Evolutionary conservation across 2,113 vertebrate genomes (phyloP).

Genomic region (Fregetta grallaria): DNA sequence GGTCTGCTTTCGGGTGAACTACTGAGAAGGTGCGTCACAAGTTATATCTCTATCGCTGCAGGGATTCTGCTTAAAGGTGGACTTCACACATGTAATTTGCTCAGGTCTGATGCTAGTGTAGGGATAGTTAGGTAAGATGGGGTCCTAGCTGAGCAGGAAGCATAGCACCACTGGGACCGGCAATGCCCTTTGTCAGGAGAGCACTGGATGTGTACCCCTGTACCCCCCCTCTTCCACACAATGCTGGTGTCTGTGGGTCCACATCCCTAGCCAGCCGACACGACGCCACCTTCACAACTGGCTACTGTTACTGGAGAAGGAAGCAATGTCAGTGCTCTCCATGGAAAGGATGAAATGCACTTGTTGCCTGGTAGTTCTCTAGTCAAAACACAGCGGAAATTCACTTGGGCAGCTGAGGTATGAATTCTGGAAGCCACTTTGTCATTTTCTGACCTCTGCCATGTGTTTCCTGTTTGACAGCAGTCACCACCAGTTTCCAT

Average conservation of each 20-base stretch:
- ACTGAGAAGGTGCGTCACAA: not conserved
- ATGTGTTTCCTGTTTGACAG: not conserved
- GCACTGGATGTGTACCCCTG: accelerated
- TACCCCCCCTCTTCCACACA: not conserved
- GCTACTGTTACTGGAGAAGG: not conserved
- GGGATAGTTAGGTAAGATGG: not conserved
- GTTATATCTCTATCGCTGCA: not conserved
- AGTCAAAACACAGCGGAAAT: not conserved
- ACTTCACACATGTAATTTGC: not conserved
- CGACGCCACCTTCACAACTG: not conserved
- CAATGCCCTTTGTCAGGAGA: not conserved
- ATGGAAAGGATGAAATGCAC: not conserved
- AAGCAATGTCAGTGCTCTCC: not conserved
- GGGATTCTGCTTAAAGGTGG: not conserved
- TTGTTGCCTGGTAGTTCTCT: not conserved
- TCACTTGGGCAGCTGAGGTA: not conserved
- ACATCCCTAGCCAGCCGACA: not conserved
- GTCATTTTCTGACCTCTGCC: not conserved
- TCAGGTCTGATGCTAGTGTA: not conserved
- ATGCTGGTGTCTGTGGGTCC: accelerated
- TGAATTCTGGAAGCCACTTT: not conserved
- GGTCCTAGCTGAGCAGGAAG: not conserved
- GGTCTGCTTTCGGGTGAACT: not conserved
- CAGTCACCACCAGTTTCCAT: not conserved
- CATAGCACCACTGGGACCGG: accelerated